Percentiles rank a stretch among this genome's conserved stretches.
Conservation (phyloP, 2,113 vertebrate genomes). For the Catharus fuscescens region DNA sequence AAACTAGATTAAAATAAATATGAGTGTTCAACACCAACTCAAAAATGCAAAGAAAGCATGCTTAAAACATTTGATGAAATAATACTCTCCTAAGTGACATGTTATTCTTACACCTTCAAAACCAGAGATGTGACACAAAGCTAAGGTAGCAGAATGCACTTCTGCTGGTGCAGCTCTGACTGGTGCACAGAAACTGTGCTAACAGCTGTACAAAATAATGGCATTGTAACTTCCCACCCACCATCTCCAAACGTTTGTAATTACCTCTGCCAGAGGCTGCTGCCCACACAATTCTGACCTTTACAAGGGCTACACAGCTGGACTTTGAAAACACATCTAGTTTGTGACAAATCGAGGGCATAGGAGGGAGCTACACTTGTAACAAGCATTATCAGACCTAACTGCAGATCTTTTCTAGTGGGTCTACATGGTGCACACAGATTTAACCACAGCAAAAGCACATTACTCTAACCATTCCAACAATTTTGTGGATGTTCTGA, state of each 20-base stretch:
- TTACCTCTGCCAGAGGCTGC: background rate
- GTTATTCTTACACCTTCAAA: background rate
- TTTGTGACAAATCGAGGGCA: background rate
- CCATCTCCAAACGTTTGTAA: background rate
- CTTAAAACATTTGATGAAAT: background rate
- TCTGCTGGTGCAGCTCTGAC: background rate
- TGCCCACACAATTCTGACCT: background rate
- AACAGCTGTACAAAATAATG: background rate
- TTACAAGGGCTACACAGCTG: background rate
- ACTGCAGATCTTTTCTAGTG: background rate
- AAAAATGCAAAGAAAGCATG: background rate
- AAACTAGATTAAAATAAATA: background rate
- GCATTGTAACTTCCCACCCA: background rate
- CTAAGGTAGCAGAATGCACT: background rate
- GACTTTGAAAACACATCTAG: background rate
- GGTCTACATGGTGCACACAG: background rate
- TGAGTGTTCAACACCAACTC: background rate
- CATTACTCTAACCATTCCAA: background rate
- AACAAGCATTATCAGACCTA: background rate
- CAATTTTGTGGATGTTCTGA: background rate
- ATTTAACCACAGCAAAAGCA: background rate
- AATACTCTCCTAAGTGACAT: background rate
- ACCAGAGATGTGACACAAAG: background rate
- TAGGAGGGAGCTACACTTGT: rapidly evolving
- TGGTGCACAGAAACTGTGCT: background rate